Base-by-base conservation (phyloP, 2,888 invertebrate genomes). In the Cheilosia variabilis region DNA sequence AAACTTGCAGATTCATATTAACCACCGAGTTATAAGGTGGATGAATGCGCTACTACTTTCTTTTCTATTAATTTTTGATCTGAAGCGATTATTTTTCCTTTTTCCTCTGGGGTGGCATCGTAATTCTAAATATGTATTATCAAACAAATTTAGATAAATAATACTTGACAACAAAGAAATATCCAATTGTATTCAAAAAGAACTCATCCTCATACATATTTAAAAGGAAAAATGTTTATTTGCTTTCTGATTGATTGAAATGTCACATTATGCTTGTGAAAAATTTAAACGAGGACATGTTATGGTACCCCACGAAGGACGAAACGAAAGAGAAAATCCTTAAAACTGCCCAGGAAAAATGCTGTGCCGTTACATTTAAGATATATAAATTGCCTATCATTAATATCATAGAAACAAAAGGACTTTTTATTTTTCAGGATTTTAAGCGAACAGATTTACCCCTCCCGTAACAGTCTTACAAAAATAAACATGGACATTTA, bases 181-280 rank as follows among this genome's bases (percentile, higher is more conserved):
- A 73, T 43, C 31, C 34, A 62, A 50, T 60, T 71, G 47, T 37
- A 58, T 58, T 69, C 58, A 62, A 62, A 72, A 62, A 52, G 9
- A 72, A 62, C 43, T 62, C 37, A 57, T 24, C 19, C 13, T 13
- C 7, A 37, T n/a, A 45, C 47, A 19, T 1, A 31, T 53, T 17
- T 19, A 37, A 57, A 68, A 47, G 10, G 57, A 52, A 75, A 57
- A 45, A 58, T 47, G 62, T 53, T 76, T 65, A 82, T 71, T 76
- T 82, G 53, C 71, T 60, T 65, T 65, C 89, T 90, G 90, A 91
- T 91, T 91, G 90, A 91, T 91, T 90, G 90, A 90, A 90, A 90
- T 90, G 89, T 89, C 89, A 90, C 89, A 89, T 89, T 90, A 90
- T 68, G 47, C 72, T 76, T 69, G 53, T 75, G 80, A 82, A 88